Base-by-base conservation (phyloP, 1,140 invertebrate genomes). In the Dreissena rostriformis region DNA sequence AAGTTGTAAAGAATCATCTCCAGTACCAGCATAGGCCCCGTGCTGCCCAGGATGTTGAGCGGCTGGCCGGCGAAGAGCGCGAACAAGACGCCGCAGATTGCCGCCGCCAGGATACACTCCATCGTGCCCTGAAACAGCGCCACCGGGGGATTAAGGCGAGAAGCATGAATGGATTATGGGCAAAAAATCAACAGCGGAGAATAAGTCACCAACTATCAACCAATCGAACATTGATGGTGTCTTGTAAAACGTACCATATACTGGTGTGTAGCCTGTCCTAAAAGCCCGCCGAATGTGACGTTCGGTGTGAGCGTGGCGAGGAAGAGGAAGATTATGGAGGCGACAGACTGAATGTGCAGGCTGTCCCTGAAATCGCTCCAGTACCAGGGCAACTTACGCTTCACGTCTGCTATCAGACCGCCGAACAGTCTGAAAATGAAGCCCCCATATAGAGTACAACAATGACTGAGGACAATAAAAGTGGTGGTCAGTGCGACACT, bases 271-370 rank as follows among this genome's bases (percentile, higher is more conserved):
- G 98, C 99, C 93, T 98, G 96, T 68, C 98, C 96, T 24, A 99
- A 94, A 10, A 99, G 95, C 15, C 99, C 99, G 70, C 98, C 98
- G 91, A 99, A 99, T 0, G 98, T 99, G 68, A 99, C 98, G 82
- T 99, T 99, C 0, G 99, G 99, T 0, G 99, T 99, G 7, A 99
- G 95, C 92, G 98, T 99, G 61, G 98, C 99, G 92, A 99, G 99
- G 93, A 99, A 99, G 22, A 99, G 95, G 94, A 99, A 99, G 88
- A 99, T 97, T 95, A 98, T 98, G 0, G 98, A 98, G 17, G 99
- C 98, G 11, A 99, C 94, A 91, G 98, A 99, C 92, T 99, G 99
- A 73, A 98, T 94, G 17, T 98, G 97, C 1, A 99, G 91, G 0
- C 97, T 97, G 91, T 99, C 99, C 81, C 93, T 95, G 88, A 95